Conservation (phyloP, 2,113 vertebrate species). For the Nestor notabilis region DNA sequence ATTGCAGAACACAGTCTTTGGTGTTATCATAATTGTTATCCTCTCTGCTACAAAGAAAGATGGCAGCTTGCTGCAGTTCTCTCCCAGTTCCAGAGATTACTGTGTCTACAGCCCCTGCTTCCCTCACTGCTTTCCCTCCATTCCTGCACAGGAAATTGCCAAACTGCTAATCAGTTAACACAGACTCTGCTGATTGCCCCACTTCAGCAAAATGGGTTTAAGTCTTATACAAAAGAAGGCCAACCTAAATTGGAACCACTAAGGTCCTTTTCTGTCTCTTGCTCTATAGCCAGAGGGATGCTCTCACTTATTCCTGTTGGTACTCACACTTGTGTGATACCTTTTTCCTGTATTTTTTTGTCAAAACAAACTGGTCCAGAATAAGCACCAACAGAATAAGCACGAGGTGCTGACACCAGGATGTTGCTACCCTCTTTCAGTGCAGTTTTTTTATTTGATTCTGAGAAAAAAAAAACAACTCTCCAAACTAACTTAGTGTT, state of each 20-base stretch:
- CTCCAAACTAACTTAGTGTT: background rate
- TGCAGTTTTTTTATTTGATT: background rate
- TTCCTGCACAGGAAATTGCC: background rate
- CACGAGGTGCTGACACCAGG: background rate
- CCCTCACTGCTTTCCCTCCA: background rate
- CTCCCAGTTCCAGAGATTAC: background rate
- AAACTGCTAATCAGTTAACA: background rate
- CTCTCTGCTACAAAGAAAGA: background rate
- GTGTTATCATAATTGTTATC: background rate
- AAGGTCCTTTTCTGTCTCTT: background rate
- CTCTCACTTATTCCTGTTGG: background rate
- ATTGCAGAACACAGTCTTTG: background rate
- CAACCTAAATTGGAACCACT: background rate
- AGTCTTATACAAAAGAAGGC: background rate
- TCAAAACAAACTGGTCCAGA: background rate
- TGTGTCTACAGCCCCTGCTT: background rate
- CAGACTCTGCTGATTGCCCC: background rate
- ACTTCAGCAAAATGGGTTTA: background rate
- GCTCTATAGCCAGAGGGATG: accelerated
- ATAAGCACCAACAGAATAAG: background rate
- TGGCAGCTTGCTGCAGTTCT: background rate
- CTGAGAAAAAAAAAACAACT: background rate
- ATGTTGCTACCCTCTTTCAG: background rate
- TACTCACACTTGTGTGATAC: background rate
- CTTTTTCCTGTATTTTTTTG: background rate